Percentiles rank a stretch among this genome's conserved stretches.
These are phyloP conservation scores for Mycetomoellerius zeteki DNA, from an alignment of 1,140 invertebrate species.

Conservation along the genomic window DNA sequence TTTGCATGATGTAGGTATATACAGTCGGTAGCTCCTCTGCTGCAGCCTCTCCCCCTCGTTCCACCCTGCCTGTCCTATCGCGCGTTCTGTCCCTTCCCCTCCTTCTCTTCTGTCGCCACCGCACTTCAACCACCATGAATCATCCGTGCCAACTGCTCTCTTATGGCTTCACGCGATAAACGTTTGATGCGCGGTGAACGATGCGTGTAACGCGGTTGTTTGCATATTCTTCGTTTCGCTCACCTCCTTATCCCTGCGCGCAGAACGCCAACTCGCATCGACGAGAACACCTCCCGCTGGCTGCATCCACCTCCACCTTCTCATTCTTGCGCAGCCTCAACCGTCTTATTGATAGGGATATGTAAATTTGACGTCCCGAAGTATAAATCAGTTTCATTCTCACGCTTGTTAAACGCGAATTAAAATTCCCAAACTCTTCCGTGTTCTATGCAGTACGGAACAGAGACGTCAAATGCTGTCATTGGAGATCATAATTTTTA, in stretches of 20 bases:
- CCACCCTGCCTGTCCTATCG: conserved; percentile 51
- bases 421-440: not conserved
- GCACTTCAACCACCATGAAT: conserved; percentile 82
- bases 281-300: conserved; percentile 27
- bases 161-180: conserved; percentile 84
- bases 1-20: conserved; percentile 86
- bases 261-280: conserved; percentile 47
- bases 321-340: not conserved
- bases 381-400: conserved; percentile 27
- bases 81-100: conserved; percentile 30
- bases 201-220: conserved; percentile 82
- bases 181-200: conserved; percentile 82
- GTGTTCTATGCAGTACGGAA: not conserved
- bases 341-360: conserved; percentile 41
- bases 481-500: too few species aligned
- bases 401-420: conserved; percentile 5
- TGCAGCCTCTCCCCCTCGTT: not conserved
- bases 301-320: conserved; percentile 13
- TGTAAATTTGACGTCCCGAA: conserved; percentile 5
- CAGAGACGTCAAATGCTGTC: not conserved
- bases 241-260: conserved; percentile 45
- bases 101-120: conserved; percentile 57
- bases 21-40: conserved; percentile 67
- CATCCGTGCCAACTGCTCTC: conserved; percentile 85
- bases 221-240: conserved; percentile 79